These are phyloP conservation scores for Alcis repandata DNA, from an alignment of 2,888 invertebrate genomes.

Conservation along the genomic window DNA sequence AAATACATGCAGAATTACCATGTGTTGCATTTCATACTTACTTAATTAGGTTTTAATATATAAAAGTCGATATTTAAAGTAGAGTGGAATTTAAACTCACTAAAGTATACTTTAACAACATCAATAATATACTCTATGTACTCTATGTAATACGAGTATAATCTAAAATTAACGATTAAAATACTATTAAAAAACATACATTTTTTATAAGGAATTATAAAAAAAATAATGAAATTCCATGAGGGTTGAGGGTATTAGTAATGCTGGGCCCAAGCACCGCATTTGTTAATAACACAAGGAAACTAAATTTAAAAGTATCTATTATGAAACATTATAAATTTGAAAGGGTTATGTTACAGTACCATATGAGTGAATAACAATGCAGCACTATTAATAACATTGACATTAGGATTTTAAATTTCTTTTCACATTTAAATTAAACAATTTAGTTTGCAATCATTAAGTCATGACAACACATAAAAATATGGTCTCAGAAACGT, in stretches of 20 bases:
- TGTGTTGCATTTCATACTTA: too few species aligned
- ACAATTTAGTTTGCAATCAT: conserved; percentile 2
- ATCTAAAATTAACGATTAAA: neutral
- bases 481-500: neutral
- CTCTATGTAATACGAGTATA: neutral
- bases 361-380: neutral
- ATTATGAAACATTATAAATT: too few species aligned
- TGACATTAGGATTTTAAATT: neutral
- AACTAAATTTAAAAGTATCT: neutral
- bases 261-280: conserved; percentile 13
- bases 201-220: neutral
- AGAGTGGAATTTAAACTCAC: neutral
- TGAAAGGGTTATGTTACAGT: conserved; percentile 1
- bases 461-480: neutral
- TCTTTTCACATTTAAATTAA: neutral
- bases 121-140: neutral
- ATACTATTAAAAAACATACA: neutral
- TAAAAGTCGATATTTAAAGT: neutral
- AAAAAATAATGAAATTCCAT: neutral
- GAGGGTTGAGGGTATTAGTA: conserved; percentile 13
- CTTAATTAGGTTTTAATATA: too few species aligned
- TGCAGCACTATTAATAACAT: neutral
- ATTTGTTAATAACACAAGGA: neutral
- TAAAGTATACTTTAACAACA: neutral
- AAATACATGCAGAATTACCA: too few species aligned